These are phyloP conservation scores for Nesoenas mayeri DNA, from an alignment of 2,113 vertebrate species.

Conservation along the genomic window DNA sequence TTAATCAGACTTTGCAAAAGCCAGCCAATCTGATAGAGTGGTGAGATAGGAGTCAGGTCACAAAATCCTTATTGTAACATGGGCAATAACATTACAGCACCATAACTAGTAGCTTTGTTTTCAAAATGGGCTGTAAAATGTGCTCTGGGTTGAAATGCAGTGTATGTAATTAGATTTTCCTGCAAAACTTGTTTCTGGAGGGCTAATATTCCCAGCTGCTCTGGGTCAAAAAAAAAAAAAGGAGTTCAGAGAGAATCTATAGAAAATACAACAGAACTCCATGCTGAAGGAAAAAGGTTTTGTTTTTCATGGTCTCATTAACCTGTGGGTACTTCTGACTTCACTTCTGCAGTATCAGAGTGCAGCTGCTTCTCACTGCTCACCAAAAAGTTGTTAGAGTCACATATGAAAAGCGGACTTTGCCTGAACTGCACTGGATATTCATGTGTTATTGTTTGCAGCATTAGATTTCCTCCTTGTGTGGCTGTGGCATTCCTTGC, in stretches of 20 bases:
- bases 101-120: constrained; percentile 5
- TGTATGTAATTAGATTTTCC: neutral
- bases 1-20: constrained; percentile 32
- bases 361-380: neutral
- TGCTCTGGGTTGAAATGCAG: neutral
- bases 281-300: neutral
- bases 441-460: neutral
- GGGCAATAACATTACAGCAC: neutral
- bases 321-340: neutral
- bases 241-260: neutral
- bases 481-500: neutral
- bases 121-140: neutral
- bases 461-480: neutral
- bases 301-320: neutral
- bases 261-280: neutral
- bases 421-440: neutral
- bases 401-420: neutral
- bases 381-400: neutral
- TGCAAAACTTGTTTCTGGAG: constrained; percentile 3
- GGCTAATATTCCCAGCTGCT: neutral
- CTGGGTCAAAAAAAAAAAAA: neutral
- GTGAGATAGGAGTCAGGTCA: neutral
- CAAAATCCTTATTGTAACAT: neutral
- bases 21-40: neutral
- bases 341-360: neutral